phyloP scores from a whole-genome alignment of 2,888 invertebrate genomes.

The Ceramica pisi region DNA sequence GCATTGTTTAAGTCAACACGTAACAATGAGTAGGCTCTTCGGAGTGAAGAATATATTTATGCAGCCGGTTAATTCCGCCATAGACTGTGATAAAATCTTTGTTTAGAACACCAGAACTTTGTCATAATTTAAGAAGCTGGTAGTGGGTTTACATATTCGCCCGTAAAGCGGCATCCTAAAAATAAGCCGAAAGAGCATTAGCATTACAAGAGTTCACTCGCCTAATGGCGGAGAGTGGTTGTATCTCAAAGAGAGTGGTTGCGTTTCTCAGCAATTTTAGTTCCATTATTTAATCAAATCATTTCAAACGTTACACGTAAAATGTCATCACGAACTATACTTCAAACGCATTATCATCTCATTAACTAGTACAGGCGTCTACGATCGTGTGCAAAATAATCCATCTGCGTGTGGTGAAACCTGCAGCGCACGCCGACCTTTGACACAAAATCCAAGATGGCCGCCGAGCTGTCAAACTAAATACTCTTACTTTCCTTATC shows the following conservation, averaged over 20 bases:
- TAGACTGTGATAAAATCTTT: constrained; percentile 9
- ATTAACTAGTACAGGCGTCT: constrained; percentile 73
- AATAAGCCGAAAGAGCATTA: too few species aligned
- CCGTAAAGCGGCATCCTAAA: too few species aligned
- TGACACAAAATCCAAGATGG: constrained; percentile 87
- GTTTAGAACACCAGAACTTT: background rate
- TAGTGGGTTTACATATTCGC: background rate
- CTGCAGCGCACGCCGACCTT: constrained; percentile 83
- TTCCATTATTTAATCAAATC: constrained; percentile 52
- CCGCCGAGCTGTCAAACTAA: constrained; percentile 83
- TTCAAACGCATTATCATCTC: constrained; percentile 74
- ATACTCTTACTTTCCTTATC: constrained; percentile 87
- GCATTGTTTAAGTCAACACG: constrained; percentile 60
- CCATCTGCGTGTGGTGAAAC: constrained; percentile 84
- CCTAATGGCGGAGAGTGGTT: constrained; percentile 35
- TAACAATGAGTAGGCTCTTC: constrained; percentile 45
- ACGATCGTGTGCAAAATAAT: constrained; percentile 78
- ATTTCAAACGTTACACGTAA: constrained; percentile 58
- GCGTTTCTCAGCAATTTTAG: constrained; percentile 47
- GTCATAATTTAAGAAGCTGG: background rate
- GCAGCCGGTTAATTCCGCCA: constrained; percentile 10
- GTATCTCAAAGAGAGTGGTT: constrained; percentile 40
- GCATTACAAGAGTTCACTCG: constrained; percentile 11
- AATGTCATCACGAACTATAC: constrained; percentile 66
- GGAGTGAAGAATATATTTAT: constrained; percentile 43